These are phyloP conservation scores for Caenorhabditis remanei DNA, from an alignment of 1,140 invertebrate genomes.

Conservation along the genomic window DNA sequence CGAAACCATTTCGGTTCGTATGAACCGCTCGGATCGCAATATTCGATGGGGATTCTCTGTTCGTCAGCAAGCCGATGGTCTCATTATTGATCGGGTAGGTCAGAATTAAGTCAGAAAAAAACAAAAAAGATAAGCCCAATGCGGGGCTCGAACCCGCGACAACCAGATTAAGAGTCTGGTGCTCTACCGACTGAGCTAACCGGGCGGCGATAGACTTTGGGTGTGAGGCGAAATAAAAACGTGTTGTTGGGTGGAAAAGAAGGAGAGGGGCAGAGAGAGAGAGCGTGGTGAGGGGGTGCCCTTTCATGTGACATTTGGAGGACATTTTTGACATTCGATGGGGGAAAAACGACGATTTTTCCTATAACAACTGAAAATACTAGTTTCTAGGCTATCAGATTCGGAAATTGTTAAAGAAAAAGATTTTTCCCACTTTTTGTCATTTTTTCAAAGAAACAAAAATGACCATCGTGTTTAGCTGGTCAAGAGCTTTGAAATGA, in stretches of 20 bases:
- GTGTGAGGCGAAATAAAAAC: neutral
- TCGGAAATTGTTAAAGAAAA: no score
- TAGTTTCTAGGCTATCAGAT: no score
- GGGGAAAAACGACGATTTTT: no score
- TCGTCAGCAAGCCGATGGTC: constrained; percentile 56
- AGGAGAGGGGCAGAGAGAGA: neutral
- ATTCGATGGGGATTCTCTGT: constrained; percentile 66
- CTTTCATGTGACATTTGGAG: no score
- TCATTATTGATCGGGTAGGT: constrained; percentile 61
- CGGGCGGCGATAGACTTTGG: constrained; percentile 64
- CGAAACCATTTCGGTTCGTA: constrained; percentile 66
- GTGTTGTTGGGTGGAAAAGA: neutral
- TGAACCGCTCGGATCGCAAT: constrained; percentile 64
- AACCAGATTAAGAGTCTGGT: constrained; percentile 78
- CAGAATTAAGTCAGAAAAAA: neutral
- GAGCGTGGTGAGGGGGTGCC: no score
- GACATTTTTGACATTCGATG: no score
- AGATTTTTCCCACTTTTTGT: no score
- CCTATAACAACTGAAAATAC: no score
- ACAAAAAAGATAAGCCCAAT: constrained; percentile 56
- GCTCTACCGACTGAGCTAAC: constrained; percentile 78
- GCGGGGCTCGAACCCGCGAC: constrained; percentile 74
- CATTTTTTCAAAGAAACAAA: no score
- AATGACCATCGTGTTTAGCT: no score
- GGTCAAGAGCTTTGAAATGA: no score